Base-by-base conservation (phyloP, 2,888 invertebrate genomes). In the Ligdia adustata region DNA sequence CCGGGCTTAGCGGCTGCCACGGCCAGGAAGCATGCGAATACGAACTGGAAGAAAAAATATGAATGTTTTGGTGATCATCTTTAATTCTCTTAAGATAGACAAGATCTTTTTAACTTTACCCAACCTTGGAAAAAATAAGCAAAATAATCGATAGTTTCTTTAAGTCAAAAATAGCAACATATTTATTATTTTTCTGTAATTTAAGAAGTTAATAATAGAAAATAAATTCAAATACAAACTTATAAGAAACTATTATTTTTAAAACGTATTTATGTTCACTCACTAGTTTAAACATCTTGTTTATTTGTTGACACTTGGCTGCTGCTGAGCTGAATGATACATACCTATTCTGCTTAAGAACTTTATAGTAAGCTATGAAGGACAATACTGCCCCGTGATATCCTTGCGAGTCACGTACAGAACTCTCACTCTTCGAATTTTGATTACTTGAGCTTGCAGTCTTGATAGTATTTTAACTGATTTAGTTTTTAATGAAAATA, bases 11-110 rank as follows among this genome's bases (percentile, higher is more conserved):
- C 90, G 24, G 81, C 76, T 31, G 85, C 91, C 48, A 87, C 58
- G 15, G 88, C 91, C 75, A 92, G 59, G 62, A 92, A 71, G 62
- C 90, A 91, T 33, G 84, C 77, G 72, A 91, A 74, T 52, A 82
- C 57, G 53, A 80, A 71, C 92, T 92, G 70, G 5, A 68, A 81
- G 64, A 46, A 52, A 50, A 61, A 44, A 29, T 18, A 18, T 18
- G 18, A 5, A 18, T 18, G 4, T 6, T 18, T 18, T 18, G 18
- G 4, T 6, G 18, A 18, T 18, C 6, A 18, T 18, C 4, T 18
- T 18, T 18, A 18, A 4, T 18, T 18, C 5, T 16, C 5, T 16
- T 4, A 16, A 4, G 16, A 4, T 16, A 3, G 16, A 16, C 5
- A 16, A n/a, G n/a, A 16, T 5, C 16, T 3, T 4, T 5, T 16